Conservation (phyloP, 2,113 vertebrate genomes). For the Petrocephalus zakoni region DNA sequence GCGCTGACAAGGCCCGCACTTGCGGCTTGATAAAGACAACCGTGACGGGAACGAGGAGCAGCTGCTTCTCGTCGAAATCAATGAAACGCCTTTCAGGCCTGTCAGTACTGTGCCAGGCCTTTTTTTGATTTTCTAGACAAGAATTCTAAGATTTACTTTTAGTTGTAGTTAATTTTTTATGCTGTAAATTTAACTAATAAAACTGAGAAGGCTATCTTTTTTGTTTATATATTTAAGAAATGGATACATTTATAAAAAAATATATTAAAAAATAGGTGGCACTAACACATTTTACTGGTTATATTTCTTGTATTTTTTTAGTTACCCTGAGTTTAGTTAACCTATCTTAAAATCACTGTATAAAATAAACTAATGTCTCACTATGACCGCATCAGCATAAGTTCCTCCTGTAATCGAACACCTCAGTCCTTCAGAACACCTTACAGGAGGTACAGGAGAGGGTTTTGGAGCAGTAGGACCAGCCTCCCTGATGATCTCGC, state of each 20-base stretch:
- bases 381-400: not conserved
- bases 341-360: not conserved
- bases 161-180: not conserved
- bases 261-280: not conserved
- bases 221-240: not conserved
- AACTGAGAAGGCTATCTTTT: not conserved
- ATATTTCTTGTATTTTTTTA: not conserved
- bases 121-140: not conserved
- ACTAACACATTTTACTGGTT: not conserved
- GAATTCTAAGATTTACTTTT: not conserved
- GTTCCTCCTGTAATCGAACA: too few relatives aligned
- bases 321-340: not conserved
- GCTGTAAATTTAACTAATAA: not conserved
- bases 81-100: not conserved
- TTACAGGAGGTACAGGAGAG: too few relatives aligned
- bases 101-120: not conserved
- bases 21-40: not conserved
- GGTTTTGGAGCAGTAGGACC: too few relatives aligned
- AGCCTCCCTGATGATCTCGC: too few relatives aligned
- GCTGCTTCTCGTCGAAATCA: not conserved
- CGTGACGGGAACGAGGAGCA: not conserved
- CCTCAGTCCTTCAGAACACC: too few relatives aligned
- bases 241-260: not conserved
- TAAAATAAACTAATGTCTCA: not conserved
- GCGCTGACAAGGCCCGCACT: not conserved